Conservation (phyloP, 1,140 invertebrate species). For the Reticulitermes speratus region DNA sequence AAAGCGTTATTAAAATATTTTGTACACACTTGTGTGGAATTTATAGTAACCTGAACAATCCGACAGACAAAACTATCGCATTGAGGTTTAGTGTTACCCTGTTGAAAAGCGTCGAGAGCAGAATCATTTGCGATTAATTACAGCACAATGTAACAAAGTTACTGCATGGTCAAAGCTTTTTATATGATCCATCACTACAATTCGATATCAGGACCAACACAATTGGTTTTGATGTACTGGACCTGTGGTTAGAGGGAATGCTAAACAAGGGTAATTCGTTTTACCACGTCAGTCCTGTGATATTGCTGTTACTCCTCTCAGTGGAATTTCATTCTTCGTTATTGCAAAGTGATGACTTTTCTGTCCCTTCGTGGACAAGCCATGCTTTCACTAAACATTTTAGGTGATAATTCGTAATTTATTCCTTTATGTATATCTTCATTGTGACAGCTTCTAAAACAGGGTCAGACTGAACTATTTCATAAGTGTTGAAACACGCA, state of each 20-base stretch:
- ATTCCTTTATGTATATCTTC: too few species aligned
- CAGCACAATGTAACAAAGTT: not conserved
- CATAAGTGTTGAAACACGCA: too few species aligned
- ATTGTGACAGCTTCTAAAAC: too few species aligned
- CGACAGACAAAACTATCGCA: not conserved
- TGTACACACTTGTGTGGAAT: not conserved
- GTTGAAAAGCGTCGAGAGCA: not conserved
- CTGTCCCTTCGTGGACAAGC: too few species aligned
- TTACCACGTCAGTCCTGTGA: not conserved
- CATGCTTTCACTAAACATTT: too few species aligned
- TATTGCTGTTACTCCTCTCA: not conserved
- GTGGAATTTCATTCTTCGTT: not conserved
- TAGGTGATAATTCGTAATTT: too few species aligned
- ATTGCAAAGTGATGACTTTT: not conserved
- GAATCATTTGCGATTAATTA: conserved; percentile 16
- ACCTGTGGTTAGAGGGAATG: not conserved
- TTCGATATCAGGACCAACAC: not conserved
- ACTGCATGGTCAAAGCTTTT: not conserved
- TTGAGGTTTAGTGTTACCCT: not conserved
- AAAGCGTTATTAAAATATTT: conserved; percentile 6
- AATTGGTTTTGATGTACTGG: conserved; percentile 7
- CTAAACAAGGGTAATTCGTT: not conserved
- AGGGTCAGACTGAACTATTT: too few species aligned
- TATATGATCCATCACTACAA: conserved; percentile 16
- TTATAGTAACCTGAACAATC: not conserved